Evolutionary conservation across 2,888 invertebrate species (phyloP).

Genomic region (Syritta pipiens): DNA sequence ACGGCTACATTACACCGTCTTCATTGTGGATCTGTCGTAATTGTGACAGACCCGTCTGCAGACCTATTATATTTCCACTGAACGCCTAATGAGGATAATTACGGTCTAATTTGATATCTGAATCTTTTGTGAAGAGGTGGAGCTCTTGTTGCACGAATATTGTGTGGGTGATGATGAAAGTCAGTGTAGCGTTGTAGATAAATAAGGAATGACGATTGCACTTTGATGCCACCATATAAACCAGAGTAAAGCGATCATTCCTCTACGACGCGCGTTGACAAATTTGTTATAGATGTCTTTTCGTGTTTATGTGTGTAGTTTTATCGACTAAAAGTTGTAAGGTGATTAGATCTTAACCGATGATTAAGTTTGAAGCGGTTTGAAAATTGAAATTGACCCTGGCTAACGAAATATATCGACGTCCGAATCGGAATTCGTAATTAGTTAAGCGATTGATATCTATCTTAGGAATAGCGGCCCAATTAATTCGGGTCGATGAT

Average conservation of each 20-base stretch:
- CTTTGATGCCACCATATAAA: conserved; percentile 59
- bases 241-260: too few relatives aligned
- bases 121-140: conserved; percentile 52
- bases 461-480: conserved; percentile 17
- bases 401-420: conserved; percentile 10
- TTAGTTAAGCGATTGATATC: conserved; percentile 13
- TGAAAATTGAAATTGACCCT: conserved; percentile 38
- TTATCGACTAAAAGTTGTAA: conserved; percentile 14
- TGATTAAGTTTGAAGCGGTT: conserved; percentile 33
- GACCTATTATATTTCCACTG: conserved; percentile 63
- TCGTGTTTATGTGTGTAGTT: conserved; percentile 1
- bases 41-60: conserved; percentile 53
- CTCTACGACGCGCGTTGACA: conserved; percentile 17
- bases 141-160: conserved; percentile 49
- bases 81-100: conserved; percentile 71
- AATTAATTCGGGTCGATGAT: conserved; percentile 33
- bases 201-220: conserved; percentile 34
- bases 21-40: conserved; percentile 44
- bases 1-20: conserved; percentile 20
- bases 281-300: conserved; percentile 17
- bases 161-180: conserved; percentile 62
- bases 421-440: not conserved
- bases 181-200: conserved; percentile 50
- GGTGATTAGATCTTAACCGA: conserved; percentile 18
- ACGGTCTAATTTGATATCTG: conserved; percentile 70